These are phyloP conservation scores for Sinelater perroti DNA, from an alignment of 2,888 invertebrate species.

Conservation along the genomic window DNA sequence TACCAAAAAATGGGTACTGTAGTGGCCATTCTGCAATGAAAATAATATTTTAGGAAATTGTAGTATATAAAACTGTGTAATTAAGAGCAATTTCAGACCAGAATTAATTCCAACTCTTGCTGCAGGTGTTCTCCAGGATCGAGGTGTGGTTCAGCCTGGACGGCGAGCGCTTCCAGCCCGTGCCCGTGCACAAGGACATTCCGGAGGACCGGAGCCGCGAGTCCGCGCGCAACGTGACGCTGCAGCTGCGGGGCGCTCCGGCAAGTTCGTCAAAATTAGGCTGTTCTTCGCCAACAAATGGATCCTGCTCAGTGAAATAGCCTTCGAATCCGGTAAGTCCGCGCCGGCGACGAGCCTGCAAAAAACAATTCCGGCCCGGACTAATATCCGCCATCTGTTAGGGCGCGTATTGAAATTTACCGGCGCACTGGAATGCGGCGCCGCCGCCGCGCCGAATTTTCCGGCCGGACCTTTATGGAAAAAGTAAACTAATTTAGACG, in stretches of 20 bases:
- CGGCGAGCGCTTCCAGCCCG: conserved; percentile 77
- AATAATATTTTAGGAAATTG: too few relatives aligned
- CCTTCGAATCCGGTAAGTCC: conserved; percentile 79
- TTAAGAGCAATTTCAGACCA: too few relatives aligned
- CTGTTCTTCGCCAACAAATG: conserved; percentile 83
- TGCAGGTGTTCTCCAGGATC: conserved; percentile 78
- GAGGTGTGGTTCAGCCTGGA: conserved; percentile 83
- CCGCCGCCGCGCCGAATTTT: too few relatives aligned
- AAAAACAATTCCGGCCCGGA: not conserved
- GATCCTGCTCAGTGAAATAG: conserved; percentile 89
- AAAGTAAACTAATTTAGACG: conserved; percentile 31
- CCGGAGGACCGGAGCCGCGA: conserved; percentile 65
- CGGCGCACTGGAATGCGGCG: too few relatives aligned
- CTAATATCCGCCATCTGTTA: conserved; percentile 8
- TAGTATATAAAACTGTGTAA: too few relatives aligned
- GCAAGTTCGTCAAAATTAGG: conserved; percentile 77
- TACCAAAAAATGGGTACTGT: too few relatives aligned
- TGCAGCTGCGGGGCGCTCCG: conserved; percentile 78
- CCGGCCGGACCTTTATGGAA: conserved; percentile 7
- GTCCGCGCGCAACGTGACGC: conserved; percentile 71
- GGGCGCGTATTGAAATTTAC: not conserved
- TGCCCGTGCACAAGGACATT: conserved; percentile 71
- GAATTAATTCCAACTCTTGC: conserved; percentile 34
- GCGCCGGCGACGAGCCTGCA: not conserved
- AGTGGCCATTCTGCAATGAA: too few relatives aligned